A percentile compares a stretch with the other conserved stretches of the same genome.
phyloP scores from a whole-genome alignment of 2,113 vertebrate genomes.

The Gulo gulo region DNA sequence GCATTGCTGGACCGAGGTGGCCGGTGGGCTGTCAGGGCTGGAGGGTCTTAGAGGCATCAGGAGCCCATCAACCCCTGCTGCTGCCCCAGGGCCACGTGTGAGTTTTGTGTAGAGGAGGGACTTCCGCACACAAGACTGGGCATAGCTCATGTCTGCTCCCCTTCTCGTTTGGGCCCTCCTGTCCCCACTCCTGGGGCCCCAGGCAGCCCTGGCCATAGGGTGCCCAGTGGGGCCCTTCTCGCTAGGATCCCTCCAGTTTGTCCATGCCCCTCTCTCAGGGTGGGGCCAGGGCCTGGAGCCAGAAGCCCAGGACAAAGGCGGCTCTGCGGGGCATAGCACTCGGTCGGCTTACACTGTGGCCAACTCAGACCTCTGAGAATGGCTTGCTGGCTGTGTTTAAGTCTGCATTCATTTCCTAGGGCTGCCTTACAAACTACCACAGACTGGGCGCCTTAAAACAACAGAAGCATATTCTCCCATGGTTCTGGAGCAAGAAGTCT shows the following conservation, averaged over 20 bases:
- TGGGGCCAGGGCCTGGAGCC: background rate
- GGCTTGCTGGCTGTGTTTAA: background rate
- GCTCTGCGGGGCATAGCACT: background rate
- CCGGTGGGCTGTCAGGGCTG: background rate
- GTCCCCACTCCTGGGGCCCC: background rate
- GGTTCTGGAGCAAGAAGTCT: background rate
- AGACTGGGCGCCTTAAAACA: background rate
- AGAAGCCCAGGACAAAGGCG: background rate
- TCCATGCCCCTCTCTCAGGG: background rate
- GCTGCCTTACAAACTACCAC: background rate
- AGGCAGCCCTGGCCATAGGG: background rate
- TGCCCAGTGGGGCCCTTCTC: background rate
- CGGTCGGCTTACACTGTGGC: background rate
- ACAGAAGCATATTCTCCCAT: no score
- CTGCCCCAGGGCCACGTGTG: background rate
- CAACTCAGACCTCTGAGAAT: background rate
- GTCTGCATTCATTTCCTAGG: background rate
- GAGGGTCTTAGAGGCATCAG: background rate
- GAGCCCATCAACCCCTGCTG: background rate
- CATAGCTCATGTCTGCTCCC: background rate
- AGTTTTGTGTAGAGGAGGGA: background rate
- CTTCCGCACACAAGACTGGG: background rate
- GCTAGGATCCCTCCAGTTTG: background rate
- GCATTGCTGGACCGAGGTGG: background rate
- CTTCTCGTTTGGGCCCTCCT: rapidly evolving